Conservation (phyloP, 2,888 invertebrate genomes). For the Parelbella ahira region DNA sequence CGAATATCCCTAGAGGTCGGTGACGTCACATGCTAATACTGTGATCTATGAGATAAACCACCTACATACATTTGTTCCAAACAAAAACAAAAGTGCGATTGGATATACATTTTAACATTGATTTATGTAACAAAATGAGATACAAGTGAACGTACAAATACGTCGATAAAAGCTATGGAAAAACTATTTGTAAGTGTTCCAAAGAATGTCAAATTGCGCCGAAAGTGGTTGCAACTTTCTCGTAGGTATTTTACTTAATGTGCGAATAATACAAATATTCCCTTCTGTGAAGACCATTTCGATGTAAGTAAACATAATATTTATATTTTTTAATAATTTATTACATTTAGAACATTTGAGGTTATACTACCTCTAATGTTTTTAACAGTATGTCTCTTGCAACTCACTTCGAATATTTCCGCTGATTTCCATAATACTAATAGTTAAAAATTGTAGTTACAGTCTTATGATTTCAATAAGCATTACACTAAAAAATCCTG, state of each 20-base stretch:
- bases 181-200: too few relatives aligned
- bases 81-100: too few relatives aligned
- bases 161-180: too few relatives aligned
- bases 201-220: too few relatives aligned
- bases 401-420: not conserved
- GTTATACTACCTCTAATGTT: conserved; percentile 4
- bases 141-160: too few relatives aligned
- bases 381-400: too few relatives aligned
- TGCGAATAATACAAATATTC: conserved; percentile 15
- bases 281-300: conserved; percentile 20
- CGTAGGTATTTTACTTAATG: conserved; percentile 15
- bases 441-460: not conserved
- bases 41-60: too few relatives aligned
- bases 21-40: too few relatives aligned
- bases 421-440: not conserved
- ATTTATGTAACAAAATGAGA: too few relatives aligned
- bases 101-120: too few relatives aligned
- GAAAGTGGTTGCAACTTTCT: conserved; percentile 21
- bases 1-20: too few relatives aligned
- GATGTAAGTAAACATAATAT: conserved; percentile 17
- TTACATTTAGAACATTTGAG: conserved; percentile 5
- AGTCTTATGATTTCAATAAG: not conserved
- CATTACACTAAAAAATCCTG: not conserved
- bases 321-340: conserved; percentile 1
- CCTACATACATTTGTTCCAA: too few relatives aligned